Base-by-base conservation (phyloP, 2,797 vertebrate species). In the Lophius americanus region DNA sequence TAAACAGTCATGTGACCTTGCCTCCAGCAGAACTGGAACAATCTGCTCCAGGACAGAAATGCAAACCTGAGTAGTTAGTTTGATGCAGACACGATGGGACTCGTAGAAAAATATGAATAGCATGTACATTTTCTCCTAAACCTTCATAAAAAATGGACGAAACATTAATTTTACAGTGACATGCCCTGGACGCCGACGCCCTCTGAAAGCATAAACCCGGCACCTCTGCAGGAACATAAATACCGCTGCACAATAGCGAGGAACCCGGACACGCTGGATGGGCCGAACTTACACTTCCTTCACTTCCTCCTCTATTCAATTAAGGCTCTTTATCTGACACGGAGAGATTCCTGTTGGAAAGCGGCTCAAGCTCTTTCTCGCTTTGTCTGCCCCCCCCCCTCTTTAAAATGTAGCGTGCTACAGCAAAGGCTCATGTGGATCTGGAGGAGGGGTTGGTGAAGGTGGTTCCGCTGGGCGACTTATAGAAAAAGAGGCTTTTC, bases 281-380 rank as follows among this genome's bases (percentile, higher is more conserved):
- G 65, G 84, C 76, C 83, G 83, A 86, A 91, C 84, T 85, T 83
- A 85, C 86, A 89, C 89, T 93, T 92, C 90, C 91, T 81, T 68
- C 64, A 83, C 91, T 92, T 93, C 91, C 92, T 86, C 87, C 78
- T 85, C 81, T 75, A 93, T 93, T 93, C 91, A 93, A 85, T 92
- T 86, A 89, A 86, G 75, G 68, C 62, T 70, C 86, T 90, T 92
- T 91, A 92, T 93, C 91, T 73, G 83, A 90, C 59, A 74, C 38
- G 58, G 75, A 86, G 77, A 75, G 51, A 88, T 91, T 92, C 90
- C 90, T 89, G 90, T 85, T 88, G 83, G 81, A 90, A 80, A 43
- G 61, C 43, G 65, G 64, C 68, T 79, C 60, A 87, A 84, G 75
- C 51, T 48, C 78, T 90, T 78, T 71, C 68, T 56, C 60, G 74